These are phyloP conservation scores for Percopsis transmontana DNA, from an alignment of 2,113 vertebrate genomes.

Conservation along the genomic window DNA sequence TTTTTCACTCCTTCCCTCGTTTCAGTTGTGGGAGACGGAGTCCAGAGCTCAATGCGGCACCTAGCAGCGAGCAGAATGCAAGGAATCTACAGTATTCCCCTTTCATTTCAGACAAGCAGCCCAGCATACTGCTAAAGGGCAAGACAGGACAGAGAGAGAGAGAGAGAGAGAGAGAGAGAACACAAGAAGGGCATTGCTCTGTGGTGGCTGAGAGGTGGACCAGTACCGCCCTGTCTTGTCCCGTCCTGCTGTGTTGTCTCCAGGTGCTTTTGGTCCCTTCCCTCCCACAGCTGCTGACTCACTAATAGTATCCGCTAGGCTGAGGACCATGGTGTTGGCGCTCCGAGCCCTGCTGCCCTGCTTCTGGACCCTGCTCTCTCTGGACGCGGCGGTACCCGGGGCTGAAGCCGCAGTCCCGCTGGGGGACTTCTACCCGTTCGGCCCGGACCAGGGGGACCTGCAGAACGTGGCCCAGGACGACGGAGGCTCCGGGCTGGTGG, in stretches of 20 bases:
- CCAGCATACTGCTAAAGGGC: conserved; percentile 58
- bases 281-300: conserved; percentile 58
- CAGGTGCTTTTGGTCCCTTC: conserved; percentile 36
- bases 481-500: conserved; percentile 91
- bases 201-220: conserved; percentile 46
- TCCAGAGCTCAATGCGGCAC: conserved; percentile 67
- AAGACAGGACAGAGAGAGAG: conserved; percentile 35
- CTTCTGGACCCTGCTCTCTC: conserved; percentile 68
- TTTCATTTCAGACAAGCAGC: conserved; percentile 63
- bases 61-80: conserved; percentile 77
- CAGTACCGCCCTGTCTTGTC: conserved; percentile 54
- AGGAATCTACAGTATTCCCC: conserved; percentile 76
- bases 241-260: conserved; percentile 9
- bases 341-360: conserved; percentile 68
- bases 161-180: conserved; percentile 23
- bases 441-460: conserved; percentile 77
- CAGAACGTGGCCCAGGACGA: conserved; percentile 90
- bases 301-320: conserved; percentile 57
- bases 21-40: conserved; percentile 43
- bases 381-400: conserved; percentile 63
- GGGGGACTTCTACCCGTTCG: conserved; percentile 92
- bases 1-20: conserved; percentile 67
- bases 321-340: conserved; percentile 75
- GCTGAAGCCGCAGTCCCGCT: conserved; percentile 81
- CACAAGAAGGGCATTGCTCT: conserved; percentile 40